Evolutionary conservation across 2,797 vertebrate species (phyloP), one percentile per base, ranked within the genome.

Genomic region (Danio tinwini): DNA sequence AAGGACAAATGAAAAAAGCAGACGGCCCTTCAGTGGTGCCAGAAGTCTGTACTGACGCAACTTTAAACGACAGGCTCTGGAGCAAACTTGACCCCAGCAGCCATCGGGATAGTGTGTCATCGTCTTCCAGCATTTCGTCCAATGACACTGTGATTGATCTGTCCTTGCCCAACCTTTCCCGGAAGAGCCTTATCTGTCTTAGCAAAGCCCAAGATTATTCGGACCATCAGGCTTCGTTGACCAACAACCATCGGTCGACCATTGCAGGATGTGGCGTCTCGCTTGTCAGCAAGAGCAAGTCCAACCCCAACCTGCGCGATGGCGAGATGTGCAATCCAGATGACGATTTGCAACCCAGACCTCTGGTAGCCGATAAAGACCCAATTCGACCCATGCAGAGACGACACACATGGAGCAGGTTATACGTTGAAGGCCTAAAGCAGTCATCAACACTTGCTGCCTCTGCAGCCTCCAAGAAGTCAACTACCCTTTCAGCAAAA

Each of bases 121-220:
- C 96, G 0, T 97, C 96, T 17, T 99, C 98, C 75, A 98, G 97
- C 88, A 93, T 98, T 91, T 99, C 96, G 0, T 99, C 96, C 87
- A 96, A 91, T 0, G 98, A 98, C 93, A 98, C 96, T 0, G 96
- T 97, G 86, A 96, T 98, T 0, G 96, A 98, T 84, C 92, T 98
- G 52, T 96, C 96, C 0, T 83, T 97, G 13, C 94, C 95, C 6
- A 97, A 95, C 87, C 90, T 97, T 75, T 92, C 95, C 64, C 91
- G 93, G 55, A 96, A 95, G 85, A 94, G 93, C 87, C 88, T 95
- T 67, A 87, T 80, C 8, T 91, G 93, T 59, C 92, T 94, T 5
- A 90, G 93, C 39, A 52, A 86, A 7, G 86, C 83, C 13, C 77
- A 67, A 0, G 89, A 93, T 13, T 63, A 75, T 53, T 87, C 91